phyloP scores from a whole-genome alignment of 2,113 vertebrate species.

The Cranoglanis bouderius region DNA sequence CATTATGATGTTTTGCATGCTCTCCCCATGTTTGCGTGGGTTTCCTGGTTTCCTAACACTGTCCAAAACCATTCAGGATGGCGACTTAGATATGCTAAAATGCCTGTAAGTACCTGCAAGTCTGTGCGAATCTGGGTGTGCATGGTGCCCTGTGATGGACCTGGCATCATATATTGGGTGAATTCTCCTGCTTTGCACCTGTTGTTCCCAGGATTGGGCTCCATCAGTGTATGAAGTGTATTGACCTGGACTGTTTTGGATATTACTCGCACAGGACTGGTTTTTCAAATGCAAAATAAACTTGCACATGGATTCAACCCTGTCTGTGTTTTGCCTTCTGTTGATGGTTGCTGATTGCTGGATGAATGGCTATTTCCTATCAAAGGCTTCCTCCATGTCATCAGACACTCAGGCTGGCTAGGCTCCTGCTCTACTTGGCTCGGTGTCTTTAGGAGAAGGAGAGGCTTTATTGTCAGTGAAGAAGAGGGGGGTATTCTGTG shows the following conservation, averaged over 20 bases:
- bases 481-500: slow-evolving; percentile 19
- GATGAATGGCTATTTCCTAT: slow-evolving; percentile 56
- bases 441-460: neutral
- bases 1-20: neutral
- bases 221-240: neutral
- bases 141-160: neutral
- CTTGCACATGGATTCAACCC: slow-evolving; percentile 29
- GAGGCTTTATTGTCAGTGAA: slow-evolving; percentile 16
- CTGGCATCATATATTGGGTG: neutral
- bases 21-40: neutral
- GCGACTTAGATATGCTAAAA: neutral
- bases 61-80: neutral
- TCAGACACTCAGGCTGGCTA: slow-evolving; percentile 36
- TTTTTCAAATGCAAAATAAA: neutral
- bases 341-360: slow-evolving; percentile 59
- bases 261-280: neutral
- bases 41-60: neutral
- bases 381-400: slow-evolving; percentile 24
- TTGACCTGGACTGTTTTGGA: neutral
- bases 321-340: slow-evolving; percentile 38
- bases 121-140: neutral
- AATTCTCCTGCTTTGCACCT: neutral
- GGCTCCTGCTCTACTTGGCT: slow-evolving; percentile 37
- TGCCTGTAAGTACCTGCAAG: neutral
- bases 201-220: neutral